These are phyloP conservation scores for Yoshiicerus persimilis DNA, from an alignment of 1,140 invertebrate genomes.

Conservation along the genomic window DNA sequence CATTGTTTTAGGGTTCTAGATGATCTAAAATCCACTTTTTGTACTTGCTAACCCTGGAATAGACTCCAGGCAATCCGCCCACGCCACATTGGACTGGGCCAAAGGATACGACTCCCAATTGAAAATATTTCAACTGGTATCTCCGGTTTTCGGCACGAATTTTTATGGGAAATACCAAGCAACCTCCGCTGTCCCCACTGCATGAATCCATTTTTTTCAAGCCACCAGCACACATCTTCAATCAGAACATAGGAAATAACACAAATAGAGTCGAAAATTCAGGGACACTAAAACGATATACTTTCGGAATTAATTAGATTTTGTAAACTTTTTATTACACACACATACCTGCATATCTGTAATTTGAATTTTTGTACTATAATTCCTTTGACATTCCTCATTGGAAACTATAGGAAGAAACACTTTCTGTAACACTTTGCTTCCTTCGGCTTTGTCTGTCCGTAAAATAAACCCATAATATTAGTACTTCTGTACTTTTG, in stretches of 20 bases:
- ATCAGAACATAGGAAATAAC: not conserved
- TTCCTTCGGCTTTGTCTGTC: constrained; percentile 32
- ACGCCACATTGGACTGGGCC: constrained; percentile 65
- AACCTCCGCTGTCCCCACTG: constrained; percentile 69
- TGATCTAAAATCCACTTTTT: constrained; percentile 67
- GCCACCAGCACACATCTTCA: constrained; percentile 43
- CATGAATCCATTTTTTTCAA: constrained; percentile 33
- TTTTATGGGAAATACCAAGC: constrained; percentile 6
- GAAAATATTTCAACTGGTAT: constrained; percentile 50
- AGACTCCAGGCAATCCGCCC: constrained; percentile 62
- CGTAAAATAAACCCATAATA: not conserved
- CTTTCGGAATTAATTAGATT: too few relatives aligned
- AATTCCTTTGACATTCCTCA: constrained; percentile 42
- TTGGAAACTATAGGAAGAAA: constrained; percentile 35
- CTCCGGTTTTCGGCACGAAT: not conserved
- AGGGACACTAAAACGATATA: too few relatives aligned
- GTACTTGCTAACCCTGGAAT: constrained; percentile 68
- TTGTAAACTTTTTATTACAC: too few relatives aligned
- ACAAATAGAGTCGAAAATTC: not conserved
- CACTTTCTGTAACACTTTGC: constrained; percentile 34
- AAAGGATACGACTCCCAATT: constrained; percentile 61
- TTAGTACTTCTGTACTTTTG: not conserved
- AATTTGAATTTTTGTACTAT: constrained; percentile 27
- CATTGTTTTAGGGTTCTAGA: constrained; percentile 52
- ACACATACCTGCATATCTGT: constrained; percentile 33